These are phyloP conservation scores for Scomber colias DNA, from an alignment of 2,113 vertebrate genomes.

Conservation along the genomic window DNA sequence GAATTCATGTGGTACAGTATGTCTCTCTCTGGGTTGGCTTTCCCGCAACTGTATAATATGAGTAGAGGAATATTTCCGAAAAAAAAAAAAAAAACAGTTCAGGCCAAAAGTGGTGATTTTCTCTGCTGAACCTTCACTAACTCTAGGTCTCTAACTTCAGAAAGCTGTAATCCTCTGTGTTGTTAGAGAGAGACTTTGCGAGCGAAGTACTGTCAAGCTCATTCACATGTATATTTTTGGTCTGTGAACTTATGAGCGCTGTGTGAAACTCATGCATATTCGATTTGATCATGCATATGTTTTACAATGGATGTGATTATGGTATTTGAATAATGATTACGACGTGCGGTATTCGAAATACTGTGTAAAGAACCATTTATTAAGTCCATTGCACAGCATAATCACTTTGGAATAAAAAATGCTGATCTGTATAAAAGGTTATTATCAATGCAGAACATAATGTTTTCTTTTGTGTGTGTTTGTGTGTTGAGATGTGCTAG, in stretches of 20 bases:
- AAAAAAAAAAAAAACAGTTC: background rate
- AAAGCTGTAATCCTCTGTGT: slow-evolving; percentile 47
- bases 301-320: slow-evolving; percentile 47
- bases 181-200: slow-evolving; percentile 33
- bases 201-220: slow-evolving; percentile 44
- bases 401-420: slow-evolving; percentile 56
- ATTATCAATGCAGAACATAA: slow-evolving; percentile 40
- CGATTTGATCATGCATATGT: slow-evolving; percentile 54
- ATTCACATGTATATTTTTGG: slow-evolving; percentile 74
- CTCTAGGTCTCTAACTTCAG: slow-evolving; percentile 25
- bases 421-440: slow-evolving; percentile 44
- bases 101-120: slow-evolving; percentile 22
- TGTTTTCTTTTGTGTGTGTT: slow-evolving; percentile 30
- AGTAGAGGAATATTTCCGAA: background rate
- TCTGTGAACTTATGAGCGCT: slow-evolving; percentile 67
- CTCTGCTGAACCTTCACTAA: slow-evolving; percentile 18
- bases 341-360: slow-evolving; percentile 26
- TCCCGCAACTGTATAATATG: background rate
- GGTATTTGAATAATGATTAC: slow-evolving; percentile 56
- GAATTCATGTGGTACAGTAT: background rate
- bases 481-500: slow-evolving; percentile 9
- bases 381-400: slow-evolving; percentile 28
- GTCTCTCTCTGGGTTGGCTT: background rate
- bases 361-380: slow-evolving; percentile 46
- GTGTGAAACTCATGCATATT: slow-evolving; percentile 78